A percentile compares a stretch with the other conserved stretches of the same genome.
Conservation (phyloP, 2,113 vertebrate genomes). For the Chionis minor region DNA sequence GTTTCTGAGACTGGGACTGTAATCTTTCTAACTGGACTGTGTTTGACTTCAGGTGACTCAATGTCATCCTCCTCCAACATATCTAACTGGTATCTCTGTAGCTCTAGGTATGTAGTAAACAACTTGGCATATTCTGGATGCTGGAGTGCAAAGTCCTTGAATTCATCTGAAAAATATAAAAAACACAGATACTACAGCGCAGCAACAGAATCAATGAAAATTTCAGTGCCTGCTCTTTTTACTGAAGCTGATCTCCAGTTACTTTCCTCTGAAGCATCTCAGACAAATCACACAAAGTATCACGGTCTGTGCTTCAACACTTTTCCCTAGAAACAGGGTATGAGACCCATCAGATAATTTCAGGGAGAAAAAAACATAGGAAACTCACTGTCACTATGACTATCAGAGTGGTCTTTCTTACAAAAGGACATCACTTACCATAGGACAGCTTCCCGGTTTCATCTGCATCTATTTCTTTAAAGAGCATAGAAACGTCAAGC, state of each 20-base stretch:
- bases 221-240: background rate
- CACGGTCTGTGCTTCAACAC: background rate
- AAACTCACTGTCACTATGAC: background rate
- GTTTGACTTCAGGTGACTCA: background rate
- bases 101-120: slow-evolving; percentile 94
- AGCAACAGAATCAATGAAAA: background rate
- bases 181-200: background rate
- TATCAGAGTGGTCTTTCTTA: background rate
- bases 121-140: slow-evolving; percentile 94
- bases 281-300: background rate
- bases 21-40: background rate
- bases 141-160: slow-evolving; percentile 84
- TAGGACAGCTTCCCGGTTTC: slow-evolving; percentile 84
- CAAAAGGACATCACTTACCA: slow-evolving; percentile 71
- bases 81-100: slow-evolving; percentile 85
- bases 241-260: background rate
- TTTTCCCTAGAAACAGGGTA: background rate
- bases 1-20: background rate
- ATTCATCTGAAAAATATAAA: slow-evolving; percentile 80
- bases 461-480: slow-evolving; percentile 89
- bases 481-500: slow-evolving; percentile 87
- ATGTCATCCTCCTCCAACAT: slow-evolving; percentile 69
- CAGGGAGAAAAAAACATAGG: background rate
- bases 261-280: background rate
- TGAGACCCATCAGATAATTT: background rate